These are phyloP conservation scores for Pimpla rufipes DNA, from an alignment of 2,888 invertebrate species.

Conservation along the genomic window DNA sequence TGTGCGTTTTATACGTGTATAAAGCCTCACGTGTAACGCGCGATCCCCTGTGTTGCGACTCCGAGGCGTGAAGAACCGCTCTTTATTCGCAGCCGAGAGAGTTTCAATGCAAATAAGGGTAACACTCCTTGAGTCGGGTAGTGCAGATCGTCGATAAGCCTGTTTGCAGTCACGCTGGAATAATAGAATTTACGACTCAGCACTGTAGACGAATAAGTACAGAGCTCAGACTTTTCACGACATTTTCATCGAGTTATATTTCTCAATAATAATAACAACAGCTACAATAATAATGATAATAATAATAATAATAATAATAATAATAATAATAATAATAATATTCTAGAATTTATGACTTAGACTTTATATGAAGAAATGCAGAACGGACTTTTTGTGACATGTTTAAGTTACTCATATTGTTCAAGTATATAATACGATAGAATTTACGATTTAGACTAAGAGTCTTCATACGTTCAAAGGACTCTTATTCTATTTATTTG, in stretches of 20 bases:
- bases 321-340: too few relatives aligned
- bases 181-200: slow-evolving; percentile 8
- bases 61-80: slow-evolving; percentile 21
- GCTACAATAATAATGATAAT: too few relatives aligned
- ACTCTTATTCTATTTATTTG: too few relatives aligned
- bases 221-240: not conserved
- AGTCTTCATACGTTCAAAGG: too few relatives aligned
- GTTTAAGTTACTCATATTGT: too few relatives aligned
- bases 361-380: too few relatives aligned
- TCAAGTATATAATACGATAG: too few relatives aligned
- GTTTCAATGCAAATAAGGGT: slow-evolving; percentile 20
- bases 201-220: not conserved
- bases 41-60: not conserved
- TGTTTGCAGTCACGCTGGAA: not conserved
- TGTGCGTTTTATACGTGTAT: not conserved
- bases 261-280: too few relatives aligned
- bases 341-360: too few relatives aligned
- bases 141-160: not conserved
- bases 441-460: too few relatives aligned
- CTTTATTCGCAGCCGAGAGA: slow-evolving; percentile 5
- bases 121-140: slow-evolving; percentile 16
- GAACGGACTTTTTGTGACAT: too few relatives aligned
- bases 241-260: not conserved
- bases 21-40: not conserved
- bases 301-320: too few relatives aligned